A percentile compares a stretch with the other conserved stretches of the same genome.
Evolutionary conservation across 2,797 vertebrate genomes (phyloP).

Genomic region (Pterois miles): DNA sequence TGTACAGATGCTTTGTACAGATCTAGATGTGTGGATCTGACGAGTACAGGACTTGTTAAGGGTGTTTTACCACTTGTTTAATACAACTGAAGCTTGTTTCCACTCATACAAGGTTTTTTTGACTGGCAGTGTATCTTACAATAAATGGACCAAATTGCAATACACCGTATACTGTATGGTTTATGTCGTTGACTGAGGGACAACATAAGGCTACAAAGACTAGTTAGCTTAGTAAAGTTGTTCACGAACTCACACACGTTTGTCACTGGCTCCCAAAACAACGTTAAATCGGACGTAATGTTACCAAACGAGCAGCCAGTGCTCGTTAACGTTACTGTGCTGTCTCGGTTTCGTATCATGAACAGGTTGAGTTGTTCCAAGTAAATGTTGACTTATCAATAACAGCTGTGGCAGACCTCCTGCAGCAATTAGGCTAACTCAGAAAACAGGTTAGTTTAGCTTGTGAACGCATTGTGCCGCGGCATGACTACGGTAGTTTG

Average conservation of each 20-base stretch:
- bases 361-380: background rate
- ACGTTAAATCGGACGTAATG: background rate
- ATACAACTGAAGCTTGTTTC: too few relatives aligned
- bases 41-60: too few relatives aligned
- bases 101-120: too few relatives aligned
- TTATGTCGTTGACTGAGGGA: background rate
- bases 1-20: too few relatives aligned
- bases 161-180: background rate
- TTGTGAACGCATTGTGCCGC: background rate
- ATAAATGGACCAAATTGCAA: background rate
- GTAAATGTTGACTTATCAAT: background rate
- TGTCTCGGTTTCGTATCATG: background rate
- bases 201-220: background rate
- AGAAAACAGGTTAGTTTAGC: background rate
- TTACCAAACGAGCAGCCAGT: background rate
- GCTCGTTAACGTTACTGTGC: fast-evolving
- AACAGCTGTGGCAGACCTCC: slow-evolving; percentile 1
- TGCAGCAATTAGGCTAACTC: background rate
- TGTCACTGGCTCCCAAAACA: background rate
- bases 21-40: too few relatives aligned
- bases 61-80: too few relatives aligned
- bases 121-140: background rate
- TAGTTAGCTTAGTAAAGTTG: background rate
- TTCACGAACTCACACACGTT: background rate
- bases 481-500: fast-evolving